These are phyloP conservation scores for Aplochiton taeniatus DNA, from an alignment of 2,797 vertebrate species.

Conservation along the genomic window DNA sequence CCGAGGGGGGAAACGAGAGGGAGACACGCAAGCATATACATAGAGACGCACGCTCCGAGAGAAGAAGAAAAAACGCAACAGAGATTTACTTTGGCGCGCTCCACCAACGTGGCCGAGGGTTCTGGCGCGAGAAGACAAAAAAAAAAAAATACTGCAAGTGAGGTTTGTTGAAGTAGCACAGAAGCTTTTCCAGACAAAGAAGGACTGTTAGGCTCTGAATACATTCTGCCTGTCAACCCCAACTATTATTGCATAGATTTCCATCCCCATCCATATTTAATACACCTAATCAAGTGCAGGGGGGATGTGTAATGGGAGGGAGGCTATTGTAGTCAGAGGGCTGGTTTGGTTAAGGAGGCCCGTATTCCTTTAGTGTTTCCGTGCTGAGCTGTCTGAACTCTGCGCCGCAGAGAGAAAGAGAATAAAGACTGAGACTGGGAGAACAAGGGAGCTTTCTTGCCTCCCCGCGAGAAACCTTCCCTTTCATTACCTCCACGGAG, in stretches of 20 bases:
- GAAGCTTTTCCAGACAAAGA: conserved; percentile 59
- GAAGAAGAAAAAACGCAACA: conserved; percentile 67
- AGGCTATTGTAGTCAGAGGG: conserved; percentile 39
- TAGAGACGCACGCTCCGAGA: conserved; percentile 20
- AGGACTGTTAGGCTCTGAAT: conserved; percentile 60
- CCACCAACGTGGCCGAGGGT: conserved; percentile 58
- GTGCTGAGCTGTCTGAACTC: conserved; percentile 31
- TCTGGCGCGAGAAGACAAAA: conserved; percentile 57
- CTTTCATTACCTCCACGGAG: conserved; percentile 71
- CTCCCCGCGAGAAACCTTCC: conserved; percentile 62
- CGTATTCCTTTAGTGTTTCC: conserved; percentile 23
- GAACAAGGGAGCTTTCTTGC: conserved; percentile 39
- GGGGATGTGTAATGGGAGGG: conserved; percentile 46
- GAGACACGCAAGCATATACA: conserved; percentile 18
- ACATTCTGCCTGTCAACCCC: conserved; percentile 55
- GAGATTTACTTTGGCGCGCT: conserved; percentile 70
- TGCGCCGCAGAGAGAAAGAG: conserved; percentile 24
- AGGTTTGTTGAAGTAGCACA: conserved; percentile 67
- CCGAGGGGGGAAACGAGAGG: not conserved
- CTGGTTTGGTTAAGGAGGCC: conserved; percentile 35
- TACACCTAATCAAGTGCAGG: conserved; percentile 63
- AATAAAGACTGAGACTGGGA: conserved; percentile 41
- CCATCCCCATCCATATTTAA: conserved; percentile 64
- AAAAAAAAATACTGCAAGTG: conserved; percentile 52
- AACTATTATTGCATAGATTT: conserved; percentile 64